These are phyloP conservation scores for Drosophila barbarae DNA, from an alignment of 2,888 invertebrate genomes.

Conservation along the genomic window DNA sequence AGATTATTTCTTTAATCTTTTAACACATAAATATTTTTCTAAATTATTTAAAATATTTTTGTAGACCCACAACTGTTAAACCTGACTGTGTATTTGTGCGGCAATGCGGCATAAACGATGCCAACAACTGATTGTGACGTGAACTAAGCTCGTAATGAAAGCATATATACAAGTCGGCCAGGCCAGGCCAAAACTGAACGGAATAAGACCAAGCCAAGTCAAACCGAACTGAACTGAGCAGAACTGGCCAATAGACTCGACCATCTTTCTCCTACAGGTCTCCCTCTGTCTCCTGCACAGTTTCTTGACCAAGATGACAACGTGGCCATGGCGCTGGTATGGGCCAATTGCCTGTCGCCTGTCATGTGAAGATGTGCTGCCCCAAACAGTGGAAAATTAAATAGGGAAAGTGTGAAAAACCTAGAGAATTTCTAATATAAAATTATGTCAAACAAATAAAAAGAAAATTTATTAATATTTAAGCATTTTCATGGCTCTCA, in stretches of 20 bases:
- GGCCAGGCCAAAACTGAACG: conserved; percentile 19
- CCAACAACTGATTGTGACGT: conserved; percentile 78
- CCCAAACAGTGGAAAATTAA: conserved; percentile 37
- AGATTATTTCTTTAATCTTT: not conserved
- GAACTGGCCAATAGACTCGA: conserved; percentile 24
- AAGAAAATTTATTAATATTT: not conserved
- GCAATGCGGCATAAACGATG: conserved; percentile 75
- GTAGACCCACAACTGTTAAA: not conserved
- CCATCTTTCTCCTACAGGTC: conserved; percentile 18
- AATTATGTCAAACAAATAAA: not conserved
- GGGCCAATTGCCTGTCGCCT: conserved; percentile 68
- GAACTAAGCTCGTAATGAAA: conserved; percentile 77
- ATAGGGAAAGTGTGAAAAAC: not conserved
- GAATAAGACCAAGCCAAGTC: conserved; percentile 16
- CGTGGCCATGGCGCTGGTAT: conserved; percentile 56
- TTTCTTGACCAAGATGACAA: conserved; percentile 53
- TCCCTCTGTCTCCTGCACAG: conserved; percentile 27
- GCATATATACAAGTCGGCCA: conserved; percentile 65
- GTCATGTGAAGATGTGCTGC: conserved; percentile 52
- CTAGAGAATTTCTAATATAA: not conserved
- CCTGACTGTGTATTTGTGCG: conserved; percentile 38
- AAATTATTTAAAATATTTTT: not conserved
- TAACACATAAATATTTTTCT: not conserved
- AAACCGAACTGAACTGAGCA: conserved; percentile 20
- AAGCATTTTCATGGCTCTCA: rapidly evolving